phyloP scores from a whole-genome alignment of 2,797 vertebrate species.

The Pantherophis alleghaniensis region DNA sequence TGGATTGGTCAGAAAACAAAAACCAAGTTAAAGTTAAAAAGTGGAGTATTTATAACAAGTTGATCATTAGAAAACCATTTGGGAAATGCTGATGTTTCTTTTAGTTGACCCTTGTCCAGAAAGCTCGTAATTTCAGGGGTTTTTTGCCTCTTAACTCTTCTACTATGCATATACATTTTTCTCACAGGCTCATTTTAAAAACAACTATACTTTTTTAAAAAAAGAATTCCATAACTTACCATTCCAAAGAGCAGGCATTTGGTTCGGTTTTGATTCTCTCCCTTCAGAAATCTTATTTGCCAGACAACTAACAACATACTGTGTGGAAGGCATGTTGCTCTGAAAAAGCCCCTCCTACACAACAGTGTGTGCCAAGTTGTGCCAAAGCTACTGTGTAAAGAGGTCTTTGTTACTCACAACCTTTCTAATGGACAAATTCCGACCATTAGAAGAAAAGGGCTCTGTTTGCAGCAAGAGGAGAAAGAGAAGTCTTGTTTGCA shows the following conservation, averaged over 20 bases:
- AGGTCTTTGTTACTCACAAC: constrained; percentile 21
- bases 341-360: constrained; percentile 16
- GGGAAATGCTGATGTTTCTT: background rate
- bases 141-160: background rate
- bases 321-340: background rate
- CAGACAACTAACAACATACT: background rate
- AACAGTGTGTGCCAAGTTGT: constrained; percentile 11
- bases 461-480: constrained; percentile 9
- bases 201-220: background rate
- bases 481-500: constrained; percentile 11
- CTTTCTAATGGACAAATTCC: background rate
- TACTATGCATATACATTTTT: background rate
- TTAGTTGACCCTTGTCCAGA: fast-evolving
- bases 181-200: background rate
- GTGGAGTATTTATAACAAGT: background rate
- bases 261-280: background rate
- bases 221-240: background rate
- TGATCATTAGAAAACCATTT: background rate
- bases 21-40: background rate
- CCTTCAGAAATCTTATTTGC: background rate
- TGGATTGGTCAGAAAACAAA: background rate
- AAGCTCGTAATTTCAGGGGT: background rate
- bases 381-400: constrained; percentile 17
- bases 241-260: background rate
- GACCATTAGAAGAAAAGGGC: constrained; percentile 18